phyloP scores from a whole-genome alignment of 2,888 invertebrate species.

The Thelaira solivaga region DNA sequence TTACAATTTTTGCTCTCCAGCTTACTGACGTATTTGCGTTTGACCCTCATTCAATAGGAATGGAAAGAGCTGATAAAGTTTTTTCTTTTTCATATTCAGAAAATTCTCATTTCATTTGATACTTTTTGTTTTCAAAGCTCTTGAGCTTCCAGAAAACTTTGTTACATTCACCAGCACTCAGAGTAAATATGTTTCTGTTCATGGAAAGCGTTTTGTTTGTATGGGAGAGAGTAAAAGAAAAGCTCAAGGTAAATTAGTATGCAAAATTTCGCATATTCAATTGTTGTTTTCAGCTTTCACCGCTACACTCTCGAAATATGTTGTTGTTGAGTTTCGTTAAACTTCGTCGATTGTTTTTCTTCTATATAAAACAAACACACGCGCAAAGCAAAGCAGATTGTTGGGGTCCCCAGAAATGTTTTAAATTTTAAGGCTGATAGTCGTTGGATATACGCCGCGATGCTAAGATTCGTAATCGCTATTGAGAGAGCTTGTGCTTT shows the following conservation, averaged over 20 bases:
- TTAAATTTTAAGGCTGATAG: constrained; percentile 69
- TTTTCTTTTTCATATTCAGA: background rate
- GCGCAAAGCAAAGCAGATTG: background rate
- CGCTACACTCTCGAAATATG: constrained; percentile 33
- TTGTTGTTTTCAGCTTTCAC: constrained; percentile 17
- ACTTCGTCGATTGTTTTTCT: constrained; percentile 41
- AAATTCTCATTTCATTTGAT: background rate
- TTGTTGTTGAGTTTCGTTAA: constrained; percentile 47
- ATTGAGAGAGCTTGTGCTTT: constrained; percentile 58
- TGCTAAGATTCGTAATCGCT: constrained; percentile 74
- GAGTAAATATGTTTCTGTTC: too few relatives aligned
- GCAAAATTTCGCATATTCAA: constrained; percentile 44
- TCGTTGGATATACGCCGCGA: constrained; percentile 76
- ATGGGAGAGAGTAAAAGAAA: constrained; percentile 29
- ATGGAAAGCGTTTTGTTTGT: background rate
- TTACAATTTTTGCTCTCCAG: background rate
- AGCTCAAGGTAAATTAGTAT: constrained; percentile 62
- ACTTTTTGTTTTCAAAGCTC: constrained; percentile 31
- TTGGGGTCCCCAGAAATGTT: constrained; percentile 71
- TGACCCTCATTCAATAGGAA: background rate
- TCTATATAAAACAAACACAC: constrained; percentile 21
- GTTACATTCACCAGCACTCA: too few relatives aligned
- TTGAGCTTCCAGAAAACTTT: background rate
- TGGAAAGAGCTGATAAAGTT: background rate
- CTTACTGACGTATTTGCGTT: constrained; percentile 47